Base-by-base conservation (phyloP, 2,888 invertebrate species). In the Trichacis sp. region DNA sequence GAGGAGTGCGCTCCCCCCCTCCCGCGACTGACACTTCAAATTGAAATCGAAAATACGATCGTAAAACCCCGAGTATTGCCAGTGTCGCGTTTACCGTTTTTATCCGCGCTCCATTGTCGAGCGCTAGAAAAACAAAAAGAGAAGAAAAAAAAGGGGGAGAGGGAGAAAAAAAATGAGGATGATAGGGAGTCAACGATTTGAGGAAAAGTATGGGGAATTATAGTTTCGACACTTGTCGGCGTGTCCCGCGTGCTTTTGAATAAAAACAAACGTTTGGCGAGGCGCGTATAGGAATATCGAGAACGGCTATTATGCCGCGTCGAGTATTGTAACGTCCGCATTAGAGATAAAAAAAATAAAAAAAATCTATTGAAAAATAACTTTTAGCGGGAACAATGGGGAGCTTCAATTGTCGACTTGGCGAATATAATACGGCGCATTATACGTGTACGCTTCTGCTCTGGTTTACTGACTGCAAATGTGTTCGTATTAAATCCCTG, bases 311-410 rank as follows among this genome's bases (percentile, higher is more conserved):
- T 58, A 51, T 58, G 47, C 29, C 20, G 51, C 15, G 46, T 58
- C 52, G 47, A 58, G 58, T 52, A 58, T 58, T 58, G 58, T 58
- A 58, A 58, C 51, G 47, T 42, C n/a, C 29, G 51, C 51, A 58
- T 58, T 58, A 58, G 50, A 51, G 58, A 47, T 51, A 58, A 24
- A 51, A 51, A n/a, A n/a, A n/a, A n/a, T n/a, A n/a, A n/a, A n/a
- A n/a, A n/a, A 57, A 57, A 51, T 57, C 20, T 38, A 57, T 57
- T 51, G 58, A 51, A 58, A 59, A 59, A 59, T 43, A 52, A 52
- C 52, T 52, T 48, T 45, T 17, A 20, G 14, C 17, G 5, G 38
- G 47, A 59, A 59, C 59, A 59, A 48, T 53, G 43, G n/a, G 24
- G 3, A 42, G 59, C 20, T 33, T 48, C 15, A 24, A 24, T 53